These are phyloP conservation scores for Serripes groenlandicus DNA, from an alignment of 2,888 invertebrate species.

Conservation along the genomic window DNA sequence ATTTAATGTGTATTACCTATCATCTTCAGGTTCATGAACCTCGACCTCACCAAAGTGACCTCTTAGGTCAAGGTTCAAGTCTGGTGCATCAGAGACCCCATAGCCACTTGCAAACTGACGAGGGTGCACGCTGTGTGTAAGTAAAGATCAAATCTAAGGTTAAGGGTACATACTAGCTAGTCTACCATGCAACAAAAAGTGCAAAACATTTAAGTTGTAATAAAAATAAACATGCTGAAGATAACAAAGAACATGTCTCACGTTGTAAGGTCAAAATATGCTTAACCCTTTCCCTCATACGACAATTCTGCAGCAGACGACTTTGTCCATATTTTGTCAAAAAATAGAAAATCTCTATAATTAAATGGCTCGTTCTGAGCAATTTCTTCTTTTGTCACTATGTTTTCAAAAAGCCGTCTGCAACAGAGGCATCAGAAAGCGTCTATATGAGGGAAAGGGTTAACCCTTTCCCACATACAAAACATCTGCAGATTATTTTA, in stretches of 20 bases:
- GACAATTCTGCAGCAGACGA: no score
- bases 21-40: conserved; percentile 60
- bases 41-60: conserved; percentile 58
- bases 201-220: background rate
- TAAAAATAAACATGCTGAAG: background rate
- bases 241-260: background rate
- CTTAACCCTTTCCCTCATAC: no score
- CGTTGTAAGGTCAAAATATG: no score
- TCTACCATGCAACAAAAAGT: background rate
- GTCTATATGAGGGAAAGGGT: no score
- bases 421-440: no score
- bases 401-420: no score
- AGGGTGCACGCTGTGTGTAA: conserved; percentile 9
- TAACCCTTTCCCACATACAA: no score
- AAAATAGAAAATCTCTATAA: background rate
- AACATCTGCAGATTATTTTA: no score
- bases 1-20: conserved; percentile 45
- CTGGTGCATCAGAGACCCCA: conserved; percentile 28
- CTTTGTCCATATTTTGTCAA: no score
- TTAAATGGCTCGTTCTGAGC: background rate
- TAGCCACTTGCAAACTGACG: conserved; percentile 1
- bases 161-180: background rate
- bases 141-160: conserved; percentile 3
- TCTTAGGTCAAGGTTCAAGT: conserved; percentile 45
- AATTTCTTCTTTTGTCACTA: no score